Evolutionary conservation across 2,113 vertebrate genomes (phyloP).

Genomic region (Oryzias javanicus): DNA sequence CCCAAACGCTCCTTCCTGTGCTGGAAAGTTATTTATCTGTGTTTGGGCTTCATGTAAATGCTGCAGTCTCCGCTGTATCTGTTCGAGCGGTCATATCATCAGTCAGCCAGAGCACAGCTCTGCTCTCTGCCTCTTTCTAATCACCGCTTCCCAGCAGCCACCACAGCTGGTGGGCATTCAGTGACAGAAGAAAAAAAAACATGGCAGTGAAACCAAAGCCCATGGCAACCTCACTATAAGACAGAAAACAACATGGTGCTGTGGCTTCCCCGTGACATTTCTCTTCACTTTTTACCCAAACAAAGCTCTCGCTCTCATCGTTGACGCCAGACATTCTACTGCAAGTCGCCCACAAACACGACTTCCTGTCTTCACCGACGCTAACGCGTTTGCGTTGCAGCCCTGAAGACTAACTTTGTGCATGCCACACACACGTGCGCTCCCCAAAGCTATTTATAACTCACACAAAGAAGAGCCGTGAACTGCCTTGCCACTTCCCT

Average conservation of each 20-base stretch:
- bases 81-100: constrained; percentile 41
- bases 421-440: constrained; percentile 4
- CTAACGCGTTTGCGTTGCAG: neutral
- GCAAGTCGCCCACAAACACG: neutral
- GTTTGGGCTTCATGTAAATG: constrained; percentile 7
- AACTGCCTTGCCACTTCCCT: constrained; percentile 33
- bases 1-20: neutral
- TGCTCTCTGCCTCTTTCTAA: constrained; percentile 53
- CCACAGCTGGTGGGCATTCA: constrained; percentile 53
- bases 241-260: neutral
- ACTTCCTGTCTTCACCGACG: neutral
- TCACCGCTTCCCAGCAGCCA: constrained; percentile 54
- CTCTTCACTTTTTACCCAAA: neutral
- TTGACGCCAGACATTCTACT: neutral
- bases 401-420: neutral
- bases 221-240: constrained; percentile 35
- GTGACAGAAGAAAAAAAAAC: constrained; percentile 22
- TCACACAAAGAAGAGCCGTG: neutral
- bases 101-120: constrained; percentile 54
- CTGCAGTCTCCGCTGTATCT: constrained; percentile 34
- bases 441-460: constrained; percentile 26
- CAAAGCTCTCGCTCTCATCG: neutral
- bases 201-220: constrained; percentile 29
- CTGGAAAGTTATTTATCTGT: neutral
- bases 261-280: neutral